phyloP scores from a whole-genome alignment of 2,113 vertebrate genomes.

The Seriola rivoliana region DNA sequence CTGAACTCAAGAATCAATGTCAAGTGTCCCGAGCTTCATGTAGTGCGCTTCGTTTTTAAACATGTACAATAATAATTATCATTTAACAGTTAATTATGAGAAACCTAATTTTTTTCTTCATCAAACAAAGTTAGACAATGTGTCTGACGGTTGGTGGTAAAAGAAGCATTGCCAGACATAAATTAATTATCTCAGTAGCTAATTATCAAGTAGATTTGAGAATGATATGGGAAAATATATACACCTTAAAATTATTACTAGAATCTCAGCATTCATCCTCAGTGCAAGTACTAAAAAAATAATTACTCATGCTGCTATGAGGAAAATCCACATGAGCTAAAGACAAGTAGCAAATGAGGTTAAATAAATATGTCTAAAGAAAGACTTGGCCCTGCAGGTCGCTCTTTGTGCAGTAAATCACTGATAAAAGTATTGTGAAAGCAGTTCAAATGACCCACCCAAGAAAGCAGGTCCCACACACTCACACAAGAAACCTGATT shows the following conservation, averaged over 20 bases:
- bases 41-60: not conserved
- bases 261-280: not conserved
- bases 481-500: conserved; percentile 37
- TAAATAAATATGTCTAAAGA: conserved; percentile 5
- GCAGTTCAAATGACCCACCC: conserved; percentile 15
- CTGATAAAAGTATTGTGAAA: conserved; percentile 24
- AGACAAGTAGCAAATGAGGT: not conserved
- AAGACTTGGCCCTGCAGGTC: not conserved
- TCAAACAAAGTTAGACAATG: not conserved
- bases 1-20: not conserved
- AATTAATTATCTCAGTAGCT: not conserved
- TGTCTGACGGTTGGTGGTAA: not conserved
- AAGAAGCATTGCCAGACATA: not conserved
- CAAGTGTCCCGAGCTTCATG: too few relatives aligned
- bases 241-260: not conserved
- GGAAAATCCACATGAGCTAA: not conserved
- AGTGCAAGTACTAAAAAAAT: not conserved
- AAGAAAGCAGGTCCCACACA: conserved; percentile 2
- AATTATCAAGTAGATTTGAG: not conserved
- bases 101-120: not conserved
- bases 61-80: too few relatives aligned
- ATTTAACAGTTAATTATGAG: not conserved
- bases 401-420: conserved; percentile 22
- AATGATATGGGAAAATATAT: not conserved
- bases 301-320: not conserved